Evolutionary conservation across 92 coral and sea anemone genomes (phyloP), one percentile per base, ranked within the genome.

Genomic region (Plumapathes pennacea): DNA sequence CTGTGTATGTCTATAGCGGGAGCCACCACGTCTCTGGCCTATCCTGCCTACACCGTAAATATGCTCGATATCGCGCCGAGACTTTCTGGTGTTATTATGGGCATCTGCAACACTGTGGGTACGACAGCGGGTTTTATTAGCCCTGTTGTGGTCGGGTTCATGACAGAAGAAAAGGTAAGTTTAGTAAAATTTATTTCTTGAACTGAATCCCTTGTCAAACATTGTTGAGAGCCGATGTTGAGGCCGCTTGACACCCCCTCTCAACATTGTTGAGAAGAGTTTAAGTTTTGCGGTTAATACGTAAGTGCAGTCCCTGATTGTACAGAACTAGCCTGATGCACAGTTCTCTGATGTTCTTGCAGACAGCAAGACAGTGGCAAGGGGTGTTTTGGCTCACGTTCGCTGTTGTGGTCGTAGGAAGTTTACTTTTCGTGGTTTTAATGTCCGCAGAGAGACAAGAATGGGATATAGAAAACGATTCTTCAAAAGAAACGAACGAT

Each of bases 31-130:
- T 89, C 96, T 15, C 46, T 92, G 32, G 89, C 95, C 11, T 89
- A 66, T 36, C 86, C 97, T 11, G 97, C 91, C 38, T 92, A 92
- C 70, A 89, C 97, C 25, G 97, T 92, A 60, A 92, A 92, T 67
- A 82, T 92, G 92, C 74, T 92, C 27, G 97, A 92, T 68, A 88
- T 92, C 14, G 96, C 97, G 5, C 97, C 97, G 2, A 86, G 85
- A 20, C 88, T 78, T 54, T 89, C 96, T 0, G 80, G 96, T 25
- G 95, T 92, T 38, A 71, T 92, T 13, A 92, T 92, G 97, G 97
- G 97, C 5, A 60, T 88, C 13, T 82, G 90, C 15, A 92, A 92
- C 38, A 89, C 95, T 0, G 42, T 92, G 25, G 97, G 97, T 0
- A 83, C 97, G 5, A 73, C 90, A 5, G 96, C 97, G 10, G 97